Conservation (phyloP, 2,888 invertebrate genomes). For the Meghimatium bilineatum region DNA sequence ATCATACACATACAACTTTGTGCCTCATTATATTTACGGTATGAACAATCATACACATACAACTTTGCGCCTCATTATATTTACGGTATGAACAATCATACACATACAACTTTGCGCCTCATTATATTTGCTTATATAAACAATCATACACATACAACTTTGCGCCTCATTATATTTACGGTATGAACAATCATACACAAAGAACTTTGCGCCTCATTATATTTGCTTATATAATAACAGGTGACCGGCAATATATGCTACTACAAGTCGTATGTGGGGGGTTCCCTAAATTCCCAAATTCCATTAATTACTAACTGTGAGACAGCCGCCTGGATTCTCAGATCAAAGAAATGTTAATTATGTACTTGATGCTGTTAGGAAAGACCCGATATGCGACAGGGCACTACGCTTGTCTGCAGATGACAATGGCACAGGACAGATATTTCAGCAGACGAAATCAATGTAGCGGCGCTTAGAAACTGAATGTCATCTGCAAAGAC, state of each 20-base stretch:
- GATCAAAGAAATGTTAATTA: conserved; percentile 48
- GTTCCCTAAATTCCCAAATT: conserved; percentile 35
- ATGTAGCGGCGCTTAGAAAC: conserved; percentile 33
- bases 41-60: too few relatives aligned
- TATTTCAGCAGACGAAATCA: conserved; percentile 41
- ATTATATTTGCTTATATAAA: too few relatives aligned
- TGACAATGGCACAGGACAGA: conserved; percentile 39
- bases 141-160: too few relatives aligned
- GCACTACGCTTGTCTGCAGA: conserved; percentile 21
- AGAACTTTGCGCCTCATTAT: too few relatives aligned
- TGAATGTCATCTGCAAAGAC: conserved; percentile 42
- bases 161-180: too few relatives aligned
- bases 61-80: too few relatives aligned
- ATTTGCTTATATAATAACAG: too few relatives aligned
- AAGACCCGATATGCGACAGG: conserved; percentile 19
- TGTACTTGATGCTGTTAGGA: conserved; percentile 35
- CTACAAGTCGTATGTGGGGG: background rate
- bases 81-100: too few relatives aligned
- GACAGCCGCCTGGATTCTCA: conserved; percentile 21
- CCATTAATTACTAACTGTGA: conserved; percentile 42
- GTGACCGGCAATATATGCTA: conserved; percentile 19
- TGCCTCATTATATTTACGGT: too few relatives aligned
- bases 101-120: too few relatives aligned
- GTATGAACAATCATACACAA: too few relatives aligned
- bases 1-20: too few relatives aligned